Percentiles rank a stretch among this genome's conserved stretches.
phyloP scores from a whole-genome alignment of 2,888 invertebrate genomes.

The Cerceris ruficornis region DNA sequence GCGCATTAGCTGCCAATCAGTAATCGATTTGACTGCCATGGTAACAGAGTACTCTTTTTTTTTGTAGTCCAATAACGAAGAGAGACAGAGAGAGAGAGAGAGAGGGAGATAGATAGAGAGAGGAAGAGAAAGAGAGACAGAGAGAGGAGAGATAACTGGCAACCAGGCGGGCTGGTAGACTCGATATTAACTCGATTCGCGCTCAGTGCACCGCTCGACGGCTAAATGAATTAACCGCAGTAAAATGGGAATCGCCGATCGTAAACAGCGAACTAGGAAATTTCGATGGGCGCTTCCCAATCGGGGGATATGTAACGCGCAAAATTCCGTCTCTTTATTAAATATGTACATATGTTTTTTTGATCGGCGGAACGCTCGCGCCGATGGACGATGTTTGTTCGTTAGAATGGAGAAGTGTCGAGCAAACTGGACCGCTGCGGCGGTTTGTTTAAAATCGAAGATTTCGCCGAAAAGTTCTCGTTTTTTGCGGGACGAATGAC shows the following conservation, averaged over 20 bases:
- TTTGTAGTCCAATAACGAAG: conserved; percentile 46
- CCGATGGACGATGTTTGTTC: neutral
- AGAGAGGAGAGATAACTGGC: conserved; percentile 27
- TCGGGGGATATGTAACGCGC: neutral
- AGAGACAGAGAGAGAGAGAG: conserved; percentile 3
- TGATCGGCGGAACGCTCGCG: too few species aligned
- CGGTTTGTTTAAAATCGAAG: too few species aligned
- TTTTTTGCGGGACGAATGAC: too few species aligned
- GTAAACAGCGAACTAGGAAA: conserved; percentile 41
- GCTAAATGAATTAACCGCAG: conserved; percentile 64
- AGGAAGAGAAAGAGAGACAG: too few species aligned
- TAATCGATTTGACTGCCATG: conserved; percentile 69
- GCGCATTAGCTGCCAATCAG: conserved; percentile 68
- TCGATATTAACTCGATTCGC: conserved; percentile 69
- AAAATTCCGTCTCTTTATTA: too few species aligned
- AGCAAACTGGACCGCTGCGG: neutral
- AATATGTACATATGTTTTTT: too few species aligned
- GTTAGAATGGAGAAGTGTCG: neutral
- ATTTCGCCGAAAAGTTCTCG: too few species aligned
- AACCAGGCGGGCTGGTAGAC: conserved; percentile 43
- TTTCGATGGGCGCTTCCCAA: neutral
- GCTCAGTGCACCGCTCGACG: conserved; percentile 55
- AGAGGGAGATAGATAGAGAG: too few species aligned
- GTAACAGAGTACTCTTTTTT: conserved; percentile 58
- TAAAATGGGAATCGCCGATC: conserved; percentile 54